A percentile compares a stretch with the other conserved stretches of the same genome.
Evolutionary conservation across 35 echinoderm and acorn worm genomes (phyloP).

Genomic region (Acanthaster planci): DNA sequence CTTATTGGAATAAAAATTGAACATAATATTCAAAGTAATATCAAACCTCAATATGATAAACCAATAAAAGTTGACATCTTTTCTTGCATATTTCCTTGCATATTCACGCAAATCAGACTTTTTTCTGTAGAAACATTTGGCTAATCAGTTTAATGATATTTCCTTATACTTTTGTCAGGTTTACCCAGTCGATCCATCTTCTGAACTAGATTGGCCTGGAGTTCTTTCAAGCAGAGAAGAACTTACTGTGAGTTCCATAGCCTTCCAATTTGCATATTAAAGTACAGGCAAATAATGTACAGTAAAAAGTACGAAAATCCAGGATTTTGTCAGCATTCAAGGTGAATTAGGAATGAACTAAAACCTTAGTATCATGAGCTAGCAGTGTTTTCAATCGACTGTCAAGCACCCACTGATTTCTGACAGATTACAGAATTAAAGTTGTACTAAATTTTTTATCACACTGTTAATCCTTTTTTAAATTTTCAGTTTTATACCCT

Average conservation of each 20-base stretch:
- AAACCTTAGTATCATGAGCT: too few species aligned
- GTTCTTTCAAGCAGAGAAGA: neutral
- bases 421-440: too few species aligned
- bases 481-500: too few species aligned
- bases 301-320: neutral
- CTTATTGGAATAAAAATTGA: neutral
- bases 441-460: too few species aligned
- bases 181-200: slow-evolving; percentile 61
- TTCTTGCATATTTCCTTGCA: neutral
- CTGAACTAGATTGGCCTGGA: slow-evolving; percentile 15
- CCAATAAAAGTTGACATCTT: neutral
- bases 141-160: neutral
- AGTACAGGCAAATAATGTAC: neutral
- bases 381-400: too few species aligned
- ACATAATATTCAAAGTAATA: neutral
- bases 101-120: too few species aligned
- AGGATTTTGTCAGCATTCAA: too few species aligned
- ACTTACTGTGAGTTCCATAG: neutral
- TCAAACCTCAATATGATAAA: neutral
- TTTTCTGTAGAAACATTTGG: neutral
- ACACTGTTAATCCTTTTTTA: too few species aligned
- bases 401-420: too few species aligned
- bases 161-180: slow-evolving; percentile 36
- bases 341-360: too few species aligned
- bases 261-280: neutral